Evolutionary conservation across 2,797 vertebrate species (phyloP), one percentile per base, ranked within the genome.

Genomic region (Lindbergichthys nudifrons): DNA sequence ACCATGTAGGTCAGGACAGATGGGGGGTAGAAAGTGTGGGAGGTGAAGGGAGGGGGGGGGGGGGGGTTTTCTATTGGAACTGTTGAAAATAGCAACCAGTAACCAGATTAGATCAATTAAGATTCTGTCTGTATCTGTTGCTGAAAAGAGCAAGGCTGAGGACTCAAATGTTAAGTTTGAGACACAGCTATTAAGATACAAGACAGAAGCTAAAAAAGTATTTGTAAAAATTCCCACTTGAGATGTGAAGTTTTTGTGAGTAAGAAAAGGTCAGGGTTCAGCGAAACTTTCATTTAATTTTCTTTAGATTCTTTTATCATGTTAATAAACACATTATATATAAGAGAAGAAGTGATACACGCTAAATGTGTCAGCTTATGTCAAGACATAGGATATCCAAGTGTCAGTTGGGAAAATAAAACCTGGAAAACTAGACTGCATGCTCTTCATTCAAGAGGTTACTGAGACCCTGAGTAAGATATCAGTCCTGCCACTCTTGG

Each of bases 1-100:
- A 92, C 90, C 94, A 95, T 95, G 94, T 95, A 93, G 93, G 95
- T 95, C 92, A 95, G 90, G 89, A 86, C 89, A 91, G 91, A 93
- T 89, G 86, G 91, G 92, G 88, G 89, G 92, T 89, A 89, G 81
- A 83, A 84, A 78, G 83, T 57, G 79, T 86, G 85, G 88, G 89
- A 84, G 79, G 84, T 86, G 76, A 86, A 65, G 77, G 87, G 83
- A 83, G 82, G 54, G 77, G 86, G 81, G 81, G 83, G 86, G 61
- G 46, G 51, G 72, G 70, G 64, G 66, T 68, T 94, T 94, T 93
- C 86, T 91, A 90, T 80, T 88, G 69, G 85, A 90, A 93, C 90
- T 94, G 91, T 93, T 93, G 90, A 94, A 95, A 95, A 96, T 94
- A 95, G 93, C 89, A 92, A 89, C 88, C 87, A 42, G 87, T 91